These are phyloP conservation scores for Oryzias melastigma DNA, from an alignment of 2,113 vertebrate species.

Conservation along the genomic window DNA sequence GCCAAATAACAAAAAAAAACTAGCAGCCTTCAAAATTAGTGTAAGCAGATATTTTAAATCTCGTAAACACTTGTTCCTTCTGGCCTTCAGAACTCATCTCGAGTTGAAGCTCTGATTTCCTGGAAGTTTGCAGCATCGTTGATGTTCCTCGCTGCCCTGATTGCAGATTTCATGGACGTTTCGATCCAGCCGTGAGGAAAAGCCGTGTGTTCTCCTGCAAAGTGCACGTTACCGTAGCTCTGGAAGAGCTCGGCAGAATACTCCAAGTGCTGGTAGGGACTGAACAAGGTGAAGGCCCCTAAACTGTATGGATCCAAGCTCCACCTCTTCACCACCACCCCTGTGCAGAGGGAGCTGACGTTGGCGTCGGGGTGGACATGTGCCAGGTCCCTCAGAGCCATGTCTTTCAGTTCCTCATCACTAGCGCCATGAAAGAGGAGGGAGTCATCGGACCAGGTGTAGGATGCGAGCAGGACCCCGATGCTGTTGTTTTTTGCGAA, in stretches of 20 bases:
- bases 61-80: neutral
- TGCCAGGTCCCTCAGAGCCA: constrained; percentile 69
- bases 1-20: no score
- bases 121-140: constrained; percentile 13
- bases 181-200: constrained; percentile 82
- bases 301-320: constrained; percentile 64
- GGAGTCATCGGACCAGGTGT: constrained; percentile 72
- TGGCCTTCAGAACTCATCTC: constrained; percentile 4
- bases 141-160: constrained; percentile 72
- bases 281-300: constrained; percentile 75
- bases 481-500: constrained; percentile 35
- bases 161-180: constrained; percentile 75
- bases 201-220: constrained; percentile 78
- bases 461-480: constrained; percentile 78
- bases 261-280: constrained; percentile 74
- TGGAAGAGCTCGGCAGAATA: constrained; percentile 59
- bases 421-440: constrained; percentile 65
- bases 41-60: no score
- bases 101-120: accelerated
- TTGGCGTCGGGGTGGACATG: constrained; percentile 61
- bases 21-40: no score
- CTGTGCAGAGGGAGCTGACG: constrained; percentile 40
- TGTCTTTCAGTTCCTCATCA: constrained; percentile 41
- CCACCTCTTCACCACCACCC: constrained; percentile 76
- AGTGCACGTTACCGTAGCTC: constrained; percentile 69